Evolutionary conservation across 2,113 vertebrate species (phyloP), one percentile per base, ranked within the genome.

Genomic region (Emydocephalus ijimae): DNA sequence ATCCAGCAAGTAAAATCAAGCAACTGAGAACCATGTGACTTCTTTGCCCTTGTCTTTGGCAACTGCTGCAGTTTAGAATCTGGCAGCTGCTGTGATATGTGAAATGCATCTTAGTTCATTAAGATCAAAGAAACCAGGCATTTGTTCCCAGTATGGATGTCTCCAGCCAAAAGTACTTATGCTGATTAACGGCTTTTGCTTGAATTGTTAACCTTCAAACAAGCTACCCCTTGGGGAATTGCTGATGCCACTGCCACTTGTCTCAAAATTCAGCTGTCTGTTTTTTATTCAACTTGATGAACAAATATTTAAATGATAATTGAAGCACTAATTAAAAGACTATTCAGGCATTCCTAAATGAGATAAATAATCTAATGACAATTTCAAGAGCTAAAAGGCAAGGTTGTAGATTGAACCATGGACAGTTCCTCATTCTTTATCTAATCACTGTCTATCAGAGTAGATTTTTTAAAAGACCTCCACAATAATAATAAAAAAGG

Each of bases 301-400:
- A 92, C 93, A 97, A 97, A 97, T 81, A 97, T 97, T 96, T 96
- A 96, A 96, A 97, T 96, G 43, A 95, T 97, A 97, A 97, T 96
- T 96, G 95, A 97, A 93, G 94, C 64, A 88, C 85, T 97, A 96
- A 97, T 97, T 96, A 96, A 96, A 50, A 96, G 96, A 91, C 88
- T 91, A 64, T 93, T 95, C 91, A 94, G 95, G 89, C 94, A 89
- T 95, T 91, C 94, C 96, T 93, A 90, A 57, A 86, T 94, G 92
- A 90, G 69, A 57, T 93, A 91, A 94, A 91, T 95, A 94, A 88
- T 61, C 93, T 94, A 92, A 90, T n/a, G 45, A 90, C 6, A 81
- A 34, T 91, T 54, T 91, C 43, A 26, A 43, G 86, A 92, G 34
- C 85, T 64, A 48, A 54, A 95, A 64, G 39, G 87, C 91, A 54